Evolutionary conservation across 2,797 vertebrate genomes (phyloP), one percentile per base, ranked within the genome.

Genomic region (Caiman crocodilus): DNA sequence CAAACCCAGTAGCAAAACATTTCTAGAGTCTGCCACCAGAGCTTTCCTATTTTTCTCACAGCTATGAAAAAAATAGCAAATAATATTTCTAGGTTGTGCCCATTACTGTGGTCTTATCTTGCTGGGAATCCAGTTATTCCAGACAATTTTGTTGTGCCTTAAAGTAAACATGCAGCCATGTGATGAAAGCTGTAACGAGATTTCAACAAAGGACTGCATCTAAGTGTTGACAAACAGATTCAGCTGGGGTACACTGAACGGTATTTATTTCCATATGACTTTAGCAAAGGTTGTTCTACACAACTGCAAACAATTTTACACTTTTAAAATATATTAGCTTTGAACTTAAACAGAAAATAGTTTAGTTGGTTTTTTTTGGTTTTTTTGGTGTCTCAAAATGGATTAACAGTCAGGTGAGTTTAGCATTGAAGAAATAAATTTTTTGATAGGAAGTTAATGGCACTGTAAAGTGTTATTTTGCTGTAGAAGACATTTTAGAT

Each of bases 261-360:
- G 80, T 67, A 89, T 89, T 96, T 95, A 92, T 95, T 96, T 94
- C 93, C 91, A 95, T 95, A 92, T 92, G 74, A 94, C 84, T 95
- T 93, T 93, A 94, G 83, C 87, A 95, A 96, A 94, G 96, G 90
- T 95, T 96, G 96, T 96, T 91, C 90, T 90, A 95, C 91, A 96
- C 92, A 92, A 95, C 92, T 92, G 92, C 94, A 96, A 95, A 92
- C 90, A 96, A 96, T 96, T 96, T 96, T 96, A 96, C 96, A 96
- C 87, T 93, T 95, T 92, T 96, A 1, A 95, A 97, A 89, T 89
- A 87, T 89, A 97, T 96, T 95, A 96, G 87, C 90, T 95, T 95
- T 96, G 95, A 95, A 88, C 83, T 90, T 90, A 92, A 96, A 96
- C 81, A 92, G 89, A 95, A 97, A 95, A 95, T 94, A 96, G 81